Conservation (phyloP, 1,140 invertebrate species). For the Aphidius gifuensis region DNA sequence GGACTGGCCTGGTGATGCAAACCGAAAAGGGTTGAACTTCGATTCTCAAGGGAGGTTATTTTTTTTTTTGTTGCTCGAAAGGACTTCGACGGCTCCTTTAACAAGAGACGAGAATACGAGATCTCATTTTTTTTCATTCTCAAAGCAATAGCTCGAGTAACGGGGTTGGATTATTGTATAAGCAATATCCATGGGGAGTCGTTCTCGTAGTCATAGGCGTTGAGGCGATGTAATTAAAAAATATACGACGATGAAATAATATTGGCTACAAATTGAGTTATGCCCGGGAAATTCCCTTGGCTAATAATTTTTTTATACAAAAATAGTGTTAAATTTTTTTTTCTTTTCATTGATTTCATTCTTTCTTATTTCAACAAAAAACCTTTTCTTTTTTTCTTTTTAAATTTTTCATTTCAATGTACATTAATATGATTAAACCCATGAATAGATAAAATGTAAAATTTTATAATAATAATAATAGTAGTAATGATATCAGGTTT, state of each 20-base stretch:
- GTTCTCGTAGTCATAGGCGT: slow-evolving; percentile 31
- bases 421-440: too few species aligned
- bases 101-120: slow-evolving; percentile 39
- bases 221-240: slow-evolving; percentile 51
- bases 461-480: too few species aligned
- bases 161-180: too few species aligned
- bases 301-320: slow-evolving; percentile 6
- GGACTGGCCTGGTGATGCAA: slow-evolving; percentile 17
- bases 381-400: too few species aligned
- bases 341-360: slow-evolving; percentile 3
- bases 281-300: slow-evolving; percentile 24
- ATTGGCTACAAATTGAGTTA: slow-evolving; percentile 52
- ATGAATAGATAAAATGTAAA: too few species aligned
- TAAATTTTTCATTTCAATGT: too few species aligned
- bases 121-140: too few species aligned
- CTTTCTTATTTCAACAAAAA: not conserved
- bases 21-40: slow-evolving; percentile 46
- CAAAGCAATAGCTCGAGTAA: too few species aligned
- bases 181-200: slow-evolving; percentile 19
- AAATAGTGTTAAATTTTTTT: slow-evolving; percentile 1
- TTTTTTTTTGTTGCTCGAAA: slow-evolving; percentile 21
- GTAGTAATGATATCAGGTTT: slow-evolving; percentile 1
- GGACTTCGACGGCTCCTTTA: slow-evolving; percentile 33
- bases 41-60: slow-evolving; percentile 36
- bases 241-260: slow-evolving; percentile 51